Base-by-base conservation (phyloP, 2,888 invertebrate species). In the Spialia ferax region DNA sequence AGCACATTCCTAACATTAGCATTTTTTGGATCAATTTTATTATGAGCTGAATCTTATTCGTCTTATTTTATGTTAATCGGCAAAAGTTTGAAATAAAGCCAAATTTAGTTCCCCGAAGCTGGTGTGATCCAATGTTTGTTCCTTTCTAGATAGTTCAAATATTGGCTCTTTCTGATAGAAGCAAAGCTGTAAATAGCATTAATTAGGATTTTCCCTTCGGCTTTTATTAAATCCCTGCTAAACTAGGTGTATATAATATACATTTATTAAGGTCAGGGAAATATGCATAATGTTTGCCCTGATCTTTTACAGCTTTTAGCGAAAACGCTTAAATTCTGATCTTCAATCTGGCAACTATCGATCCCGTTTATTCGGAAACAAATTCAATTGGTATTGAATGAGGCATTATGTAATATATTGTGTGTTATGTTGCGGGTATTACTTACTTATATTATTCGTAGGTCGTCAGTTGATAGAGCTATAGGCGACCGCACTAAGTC, bases 91-190 rank as follows among this genome's bases (percentile, higher is more conserved):
- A 68, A 73, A 68, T 70, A 69, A 74, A 75, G 77, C 38, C 76
- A 68, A 70, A 69, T 69, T 45, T 26, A 7, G 15, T 5, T 45
- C 45, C 62, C 69, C 54, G 54, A 59, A 70, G 56, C 70, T 74
- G 61, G 69, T 74, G 75, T 74, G 78, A 74, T 77, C 75, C 71
- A 72, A n/a, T n/a, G n/a, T n/a, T n/a, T 71, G 76, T 79, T 75
- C 70, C 67, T 77, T 80, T 77, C 59, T 65, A 65, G 66, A 69
- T 18, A 22, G 20, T 57, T 23, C 26, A 42, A 59, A 45, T 45
- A 45, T 45, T 45, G 26, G 26, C 59, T 11, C 15, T 13, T 11
- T 38, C 38, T 11, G 32, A 15, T 22, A 13, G 57, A 18, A 18
- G 10, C 3, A 20, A 20, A 26, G 26, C 2, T 26, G 2, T 26